These are phyloP conservation scores for Megaceryle alcyon DNA, from an alignment of 2,797 vertebrate species.

Conservation along the genomic window DNA sequence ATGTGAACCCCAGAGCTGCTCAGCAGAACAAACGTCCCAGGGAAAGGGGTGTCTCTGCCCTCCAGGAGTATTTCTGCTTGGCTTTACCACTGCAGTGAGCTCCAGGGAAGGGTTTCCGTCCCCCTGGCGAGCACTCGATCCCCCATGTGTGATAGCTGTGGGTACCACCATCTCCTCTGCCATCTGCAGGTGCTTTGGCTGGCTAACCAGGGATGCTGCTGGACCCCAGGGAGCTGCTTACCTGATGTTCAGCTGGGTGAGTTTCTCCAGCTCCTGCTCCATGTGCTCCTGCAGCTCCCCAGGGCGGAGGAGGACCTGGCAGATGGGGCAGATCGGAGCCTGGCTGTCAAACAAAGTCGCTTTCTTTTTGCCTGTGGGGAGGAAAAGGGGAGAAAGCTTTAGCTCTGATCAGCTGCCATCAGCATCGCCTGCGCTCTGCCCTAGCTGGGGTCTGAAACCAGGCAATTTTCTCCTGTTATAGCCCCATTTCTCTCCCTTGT, in stretches of 20 bases:
- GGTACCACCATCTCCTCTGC: neutral
- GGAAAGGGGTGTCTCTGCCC: neutral
- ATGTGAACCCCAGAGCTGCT: neutral
- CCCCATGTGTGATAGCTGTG: neutral
- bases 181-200: accelerated
- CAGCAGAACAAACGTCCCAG: accelerated
- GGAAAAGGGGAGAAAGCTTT: slow-evolving; percentile 37
- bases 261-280: slow-evolving; percentile 97
- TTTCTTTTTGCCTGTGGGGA: slow-evolving; percentile 95
- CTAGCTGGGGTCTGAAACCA: neutral
- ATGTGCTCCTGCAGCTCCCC: slow-evolving; percentile 97
- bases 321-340: slow-evolving; percentile 97
- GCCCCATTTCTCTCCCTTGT: neutral
- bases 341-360: slow-evolving; percentile 97
- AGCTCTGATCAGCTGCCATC: neutral
- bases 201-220: neutral
- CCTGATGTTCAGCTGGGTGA: slow-evolving; percentile 92
- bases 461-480: neutral
- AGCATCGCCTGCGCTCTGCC: accelerated
- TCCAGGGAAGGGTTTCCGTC: neutral
- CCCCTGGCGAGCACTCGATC: neutral
- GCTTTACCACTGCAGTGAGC: neutral
- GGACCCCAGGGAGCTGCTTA: slow-evolving; percentile 64
- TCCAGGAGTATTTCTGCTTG: neutral
- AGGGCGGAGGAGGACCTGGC: slow-evolving; percentile 94